Conservation (phyloP, 2,797 vertebrate genomes). For the Valencia hispanica region DNA sequence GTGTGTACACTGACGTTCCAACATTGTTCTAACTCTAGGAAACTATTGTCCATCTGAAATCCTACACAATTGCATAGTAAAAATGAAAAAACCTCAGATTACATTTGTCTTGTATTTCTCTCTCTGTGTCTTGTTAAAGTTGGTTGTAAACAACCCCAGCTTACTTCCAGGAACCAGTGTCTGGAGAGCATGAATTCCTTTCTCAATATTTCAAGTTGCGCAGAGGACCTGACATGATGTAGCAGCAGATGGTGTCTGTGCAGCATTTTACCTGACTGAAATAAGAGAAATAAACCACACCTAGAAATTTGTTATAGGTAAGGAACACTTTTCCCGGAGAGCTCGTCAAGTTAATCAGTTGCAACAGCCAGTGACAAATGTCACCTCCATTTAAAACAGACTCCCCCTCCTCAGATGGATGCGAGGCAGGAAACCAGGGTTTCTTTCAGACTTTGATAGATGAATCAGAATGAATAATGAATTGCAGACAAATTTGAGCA, state of each 20-base stretch:
- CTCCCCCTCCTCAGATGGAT: slow-evolving; percentile 36
- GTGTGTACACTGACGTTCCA: neutral
- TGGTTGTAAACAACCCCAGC: slow-evolving; percentile 26
- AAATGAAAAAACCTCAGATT: slow-evolving; percentile 4
- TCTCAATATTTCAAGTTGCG: slow-evolving; percentile 47
- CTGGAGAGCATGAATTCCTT: slow-evolving; percentile 34
- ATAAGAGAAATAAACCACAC: slow-evolving; percentile 46
- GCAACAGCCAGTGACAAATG: slow-evolving; percentile 55
- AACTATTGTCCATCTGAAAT: neutral
- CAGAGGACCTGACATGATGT: slow-evolving; percentile 42
- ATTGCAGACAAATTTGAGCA: slow-evolving; percentile 29
- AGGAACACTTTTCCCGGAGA: slow-evolving; percentile 44
- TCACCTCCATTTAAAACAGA: slow-evolving; percentile 52
- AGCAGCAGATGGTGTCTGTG: slow-evolving; percentile 67
- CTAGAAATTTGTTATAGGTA: slow-evolving; percentile 51
- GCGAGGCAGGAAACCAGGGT: slow-evolving; percentile 39
- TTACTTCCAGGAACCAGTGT: slow-evolving; percentile 29
- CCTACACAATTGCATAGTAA: slow-evolving; percentile 17
- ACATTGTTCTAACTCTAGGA: neutral
- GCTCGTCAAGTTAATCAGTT: slow-evolving; percentile 68
- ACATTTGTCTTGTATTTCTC: slow-evolving; percentile 9
- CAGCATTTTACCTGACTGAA: slow-evolving; percentile 47
- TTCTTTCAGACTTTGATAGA: slow-evolving; percentile 53
- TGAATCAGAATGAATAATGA: slow-evolving; percentile 42
- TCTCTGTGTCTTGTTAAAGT: slow-evolving; percentile 9